A percentile compares a stretch with the other conserved stretches of the same genome.
phyloP scores from a whole-genome alignment of 2,888 invertebrate species.

The Cephus runcator region DNA sequence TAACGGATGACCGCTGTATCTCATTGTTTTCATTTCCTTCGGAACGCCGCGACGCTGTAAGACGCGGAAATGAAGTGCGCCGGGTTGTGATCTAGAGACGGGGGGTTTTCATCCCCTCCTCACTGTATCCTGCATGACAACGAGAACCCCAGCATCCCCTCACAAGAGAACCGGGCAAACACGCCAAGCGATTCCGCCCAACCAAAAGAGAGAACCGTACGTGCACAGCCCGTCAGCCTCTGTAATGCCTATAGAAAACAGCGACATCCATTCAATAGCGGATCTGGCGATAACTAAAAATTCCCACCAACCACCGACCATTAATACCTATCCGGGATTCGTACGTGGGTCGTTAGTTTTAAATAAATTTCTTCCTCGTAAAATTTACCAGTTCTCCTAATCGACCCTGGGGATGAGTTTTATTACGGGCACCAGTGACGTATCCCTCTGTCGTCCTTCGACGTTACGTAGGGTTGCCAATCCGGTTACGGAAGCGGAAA shows the following conservation, averaged over 20 bases:
- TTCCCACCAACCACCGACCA: neutral
- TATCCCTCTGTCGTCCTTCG: neutral
- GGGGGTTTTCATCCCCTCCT: conserved; percentile 11
- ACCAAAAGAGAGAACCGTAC: neutral
- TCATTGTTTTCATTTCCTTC: conserved; percentile 67
- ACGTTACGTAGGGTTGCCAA: neutral
- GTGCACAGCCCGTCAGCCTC: neutral
- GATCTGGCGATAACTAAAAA: neutral
- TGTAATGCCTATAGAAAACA: neutral
- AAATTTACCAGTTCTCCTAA: neutral
- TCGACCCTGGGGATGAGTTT: neutral
- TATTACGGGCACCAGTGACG: neutral
- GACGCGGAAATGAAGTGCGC: conserved; percentile 62
- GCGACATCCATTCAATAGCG: neutral
- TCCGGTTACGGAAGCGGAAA: conserved; percentile 5
- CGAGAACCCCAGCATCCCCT: conserved; percentile 1
- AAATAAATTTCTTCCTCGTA: neutral
- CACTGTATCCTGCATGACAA: conserved; percentile 1
- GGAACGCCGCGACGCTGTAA: conserved; percentile 60
- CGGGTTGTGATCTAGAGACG: conserved; percentile 20
- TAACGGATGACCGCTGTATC: conserved; percentile 67
- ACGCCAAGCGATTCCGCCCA: neutral
- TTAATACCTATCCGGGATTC: neutral
- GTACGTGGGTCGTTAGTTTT: neutral
- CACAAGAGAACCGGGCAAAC: neutral